Evolutionary conservation across 2,888 invertebrate genomes (phyloP).

Genomic region (Stenurella melanura): DNA sequence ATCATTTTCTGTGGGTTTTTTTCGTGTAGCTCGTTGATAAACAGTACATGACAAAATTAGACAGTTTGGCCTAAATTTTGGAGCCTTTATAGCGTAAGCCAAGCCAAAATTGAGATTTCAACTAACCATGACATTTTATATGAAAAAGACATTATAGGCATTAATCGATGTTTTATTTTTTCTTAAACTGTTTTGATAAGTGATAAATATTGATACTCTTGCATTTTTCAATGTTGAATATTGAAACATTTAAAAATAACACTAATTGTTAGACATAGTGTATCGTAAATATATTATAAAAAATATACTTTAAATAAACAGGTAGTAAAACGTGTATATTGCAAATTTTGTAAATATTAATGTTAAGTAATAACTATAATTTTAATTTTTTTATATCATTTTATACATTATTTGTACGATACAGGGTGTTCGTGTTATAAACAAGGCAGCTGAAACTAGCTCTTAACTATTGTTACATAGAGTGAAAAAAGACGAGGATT

Average conservation of each 20-base stretch:
- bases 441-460: conserved; percentile 60
- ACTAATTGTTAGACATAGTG: conserved; percentile 58
- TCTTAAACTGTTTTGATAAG: conserved; percentile 44
- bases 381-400: conserved; percentile 66
- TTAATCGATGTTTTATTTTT: conserved; percentile 44
- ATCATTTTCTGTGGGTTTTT: conserved; percentile 57
- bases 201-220: conserved; percentile 53
- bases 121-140: conserved; percentile 44
- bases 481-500: conserved; percentile 43
- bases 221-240: conserved; percentile 56
- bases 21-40: conserved; percentile 51
- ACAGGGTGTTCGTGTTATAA: conserved; percentile 64
- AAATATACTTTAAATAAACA: conserved; percentile 58
- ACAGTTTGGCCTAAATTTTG: conserved; percentile 51
- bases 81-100: conserved; percentile 47
- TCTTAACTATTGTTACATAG: conserved; percentile 54
- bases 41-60: conserved; percentile 44
- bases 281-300: conserved; percentile 55
- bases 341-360: conserved; percentile 63
- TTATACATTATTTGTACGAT: conserved; percentile 66
- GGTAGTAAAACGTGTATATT: conserved; percentile 60
- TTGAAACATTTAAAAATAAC: conserved; percentile 52
- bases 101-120: conserved; percentile 49
- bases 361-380: conserved; percentile 61
- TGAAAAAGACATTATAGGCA: conserved; percentile 41